These are phyloP conservation scores for Dendropsophus ebraccatus DNA, from an alignment of 2,113 vertebrate genomes.

Conservation along the genomic window DNA sequence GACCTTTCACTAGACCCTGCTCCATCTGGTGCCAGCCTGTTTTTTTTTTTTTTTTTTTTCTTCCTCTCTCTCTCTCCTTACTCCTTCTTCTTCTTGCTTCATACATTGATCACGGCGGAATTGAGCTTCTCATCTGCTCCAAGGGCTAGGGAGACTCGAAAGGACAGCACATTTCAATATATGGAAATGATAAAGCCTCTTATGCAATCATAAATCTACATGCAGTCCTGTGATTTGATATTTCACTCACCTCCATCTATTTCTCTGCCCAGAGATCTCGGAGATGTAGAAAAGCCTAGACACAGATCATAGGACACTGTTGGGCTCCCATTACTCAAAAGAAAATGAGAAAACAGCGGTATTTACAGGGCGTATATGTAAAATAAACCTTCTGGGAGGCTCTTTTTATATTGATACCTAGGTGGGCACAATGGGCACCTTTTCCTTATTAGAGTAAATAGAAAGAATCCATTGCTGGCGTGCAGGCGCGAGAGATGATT, in stretches of 20 bases:
- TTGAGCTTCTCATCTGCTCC: conserved; percentile 75
- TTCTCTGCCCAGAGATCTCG: conserved; percentile 65
- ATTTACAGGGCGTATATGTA: conserved; percentile 11
- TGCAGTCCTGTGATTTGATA: conserved; percentile 75
- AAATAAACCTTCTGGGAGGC: background rate
- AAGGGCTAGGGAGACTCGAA: conserved; percentile 75
- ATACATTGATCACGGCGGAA: conserved; percentile 87
- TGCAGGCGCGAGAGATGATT: conserved; percentile 3
- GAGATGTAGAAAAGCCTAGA: conserved; percentile 72
- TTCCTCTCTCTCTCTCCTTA: too few relatives aligned
- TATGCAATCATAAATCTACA: conserved; percentile 88
- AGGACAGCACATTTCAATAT: conserved; percentile 83
- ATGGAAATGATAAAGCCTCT: conserved; percentile 84
- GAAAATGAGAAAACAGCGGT: conserved; percentile 36
- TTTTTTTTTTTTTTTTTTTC: conserved; percentile 66
- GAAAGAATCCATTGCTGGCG: background rate
- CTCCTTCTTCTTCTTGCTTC: conserved; percentile 72
- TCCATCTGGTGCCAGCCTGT: conserved; percentile 91
- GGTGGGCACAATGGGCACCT: background rate
- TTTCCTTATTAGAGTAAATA: background rate
- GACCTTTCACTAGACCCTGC: conserved; percentile 87
- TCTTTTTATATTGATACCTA: background rate
- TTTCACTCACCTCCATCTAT: conserved; percentile 78
- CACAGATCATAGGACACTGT: conserved; percentile 67
- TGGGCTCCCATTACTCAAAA: conserved; percentile 21